Percentiles rank a stretch among this genome's conserved stretches.
Evolutionary conservation across 2,888 invertebrate species (phyloP).

Genomic region (Imbricaverruca yamaguchii): DNA sequence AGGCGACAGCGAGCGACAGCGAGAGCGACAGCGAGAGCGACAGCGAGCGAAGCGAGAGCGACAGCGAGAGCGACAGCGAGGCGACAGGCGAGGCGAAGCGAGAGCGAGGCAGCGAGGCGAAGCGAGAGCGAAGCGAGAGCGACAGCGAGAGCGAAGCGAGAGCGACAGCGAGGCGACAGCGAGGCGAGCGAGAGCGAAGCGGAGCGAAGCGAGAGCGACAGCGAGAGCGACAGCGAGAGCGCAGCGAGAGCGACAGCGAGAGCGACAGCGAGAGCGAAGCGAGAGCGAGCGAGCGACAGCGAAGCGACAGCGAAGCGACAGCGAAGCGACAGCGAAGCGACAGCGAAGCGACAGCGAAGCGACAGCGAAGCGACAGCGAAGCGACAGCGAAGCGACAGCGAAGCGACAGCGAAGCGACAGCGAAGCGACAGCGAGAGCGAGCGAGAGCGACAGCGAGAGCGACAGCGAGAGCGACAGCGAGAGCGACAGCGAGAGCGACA

Average conservation of each 20-base stretch:
- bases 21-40: constrained; percentile 21
- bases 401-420: too few species aligned
- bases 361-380: too few species aligned
- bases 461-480: constrained; percentile 7
- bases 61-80: constrained; percentile 28
- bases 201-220: constrained; percentile 30
- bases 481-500: too few species aligned
- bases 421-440: too few species aligned
- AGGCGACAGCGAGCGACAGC: constrained; percentile 6
- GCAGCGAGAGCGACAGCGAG: constrained; percentile 19
- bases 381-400: too few species aligned
- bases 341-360: too few species aligned
- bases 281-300: constrained; percentile 28
- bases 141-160: constrained; percentile 23
- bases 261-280: constrained; percentile 21
- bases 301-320: constrained; percentile 33
- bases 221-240: constrained; percentile 31
- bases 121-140: constrained; percentile 18
- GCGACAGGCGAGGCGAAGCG: constrained; percentile 28
- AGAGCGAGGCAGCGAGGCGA: constrained; percentile 9
- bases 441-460: too few species aligned
- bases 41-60: constrained; percentile 26
- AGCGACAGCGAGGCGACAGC: constrained; percentile 27
- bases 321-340: constrained; percentile 29
- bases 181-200: too few species aligned